Conservation (phyloP, 1,140 invertebrate species). For the Sitobion miscanthi region DNA sequence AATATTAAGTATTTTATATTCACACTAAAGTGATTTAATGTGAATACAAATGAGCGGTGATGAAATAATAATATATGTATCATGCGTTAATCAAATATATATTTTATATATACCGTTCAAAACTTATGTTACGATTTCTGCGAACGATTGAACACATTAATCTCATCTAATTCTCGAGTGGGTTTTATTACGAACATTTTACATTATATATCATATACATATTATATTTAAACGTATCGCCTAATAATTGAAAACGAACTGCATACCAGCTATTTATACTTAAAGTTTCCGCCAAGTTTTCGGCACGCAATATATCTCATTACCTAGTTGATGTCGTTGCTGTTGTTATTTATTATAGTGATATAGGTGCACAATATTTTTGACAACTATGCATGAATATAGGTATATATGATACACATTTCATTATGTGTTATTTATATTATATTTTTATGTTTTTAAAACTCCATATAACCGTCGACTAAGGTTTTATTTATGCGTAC, state of each 20-base stretch:
- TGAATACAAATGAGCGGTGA: too few relatives aligned
- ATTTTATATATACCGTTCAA: neutral
- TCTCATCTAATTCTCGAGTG: neutral
- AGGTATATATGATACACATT: neutral
- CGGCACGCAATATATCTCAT: neutral
- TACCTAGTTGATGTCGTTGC: neutral
- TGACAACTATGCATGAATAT: neutral
- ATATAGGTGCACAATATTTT: neutral
- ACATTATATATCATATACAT: too few relatives aligned
- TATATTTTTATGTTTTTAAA: neutral
- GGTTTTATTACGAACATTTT: neutral
- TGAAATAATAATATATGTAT: neutral
- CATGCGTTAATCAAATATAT: neutral
- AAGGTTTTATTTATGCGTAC: neutral
- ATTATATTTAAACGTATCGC: neutral
- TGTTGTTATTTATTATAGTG: neutral
- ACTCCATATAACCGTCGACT: neutral
- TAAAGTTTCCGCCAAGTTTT: neutral
- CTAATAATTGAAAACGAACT: neutral
- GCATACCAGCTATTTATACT: neutral
- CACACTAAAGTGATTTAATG: too few relatives aligned
- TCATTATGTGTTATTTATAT: neutral
- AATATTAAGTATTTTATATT: too few relatives aligned
- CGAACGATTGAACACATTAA: neutral
- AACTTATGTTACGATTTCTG: neutral